Evolutionary conservation across 1,140 invertebrate species (phyloP), one percentile per base, ranked within the genome.

Genomic region (Lerema accius): DNA sequence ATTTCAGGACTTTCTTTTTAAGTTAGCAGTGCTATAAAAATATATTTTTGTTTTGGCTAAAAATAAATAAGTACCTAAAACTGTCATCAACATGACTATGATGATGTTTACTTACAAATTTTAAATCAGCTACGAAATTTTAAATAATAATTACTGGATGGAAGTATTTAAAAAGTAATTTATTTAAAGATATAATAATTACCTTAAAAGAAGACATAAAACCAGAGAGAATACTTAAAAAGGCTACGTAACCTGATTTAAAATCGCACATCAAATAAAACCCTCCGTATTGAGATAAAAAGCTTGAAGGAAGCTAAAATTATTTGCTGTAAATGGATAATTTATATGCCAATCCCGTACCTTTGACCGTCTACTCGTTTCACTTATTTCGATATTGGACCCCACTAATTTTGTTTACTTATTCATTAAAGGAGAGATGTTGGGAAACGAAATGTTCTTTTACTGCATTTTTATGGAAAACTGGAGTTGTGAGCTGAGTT

Each of bases 331-430:
- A 82, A 88, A 84, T 78, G 69, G 72, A 76, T 71, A 80, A 80
- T 86, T 86, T 83, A 78, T 86, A 89, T 85, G 78, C 86, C 46
- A 76, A 56, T 42, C 56, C 56, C 71, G 82, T 85, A 76, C 65
- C 78, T 73, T 71, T 74, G 74, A 74, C 77, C 82, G 67, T 68
- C 61, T 68, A 67, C 75, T 71, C 79, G 73, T 79, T 82, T 76
- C 78, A 80, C 78, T 82, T 84, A 88, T 84, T 85, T 73, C 80
- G 72, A 80, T 84, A 84, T 84, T 78, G 78, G 80, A 73, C 78
- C 71, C 68, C 78, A 88, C 85, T 88, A 88, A 88, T 86, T 86
- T 86, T 82, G 78, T 88, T 86, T 88, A 86, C 76, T 86, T 88
- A 86, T 88, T 88, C 85, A 86, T 86, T 88, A 86, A 83, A 84